Conservation (phyloP, 2,113 vertebrate genomes). For the Bubo blakistoni region DNA sequence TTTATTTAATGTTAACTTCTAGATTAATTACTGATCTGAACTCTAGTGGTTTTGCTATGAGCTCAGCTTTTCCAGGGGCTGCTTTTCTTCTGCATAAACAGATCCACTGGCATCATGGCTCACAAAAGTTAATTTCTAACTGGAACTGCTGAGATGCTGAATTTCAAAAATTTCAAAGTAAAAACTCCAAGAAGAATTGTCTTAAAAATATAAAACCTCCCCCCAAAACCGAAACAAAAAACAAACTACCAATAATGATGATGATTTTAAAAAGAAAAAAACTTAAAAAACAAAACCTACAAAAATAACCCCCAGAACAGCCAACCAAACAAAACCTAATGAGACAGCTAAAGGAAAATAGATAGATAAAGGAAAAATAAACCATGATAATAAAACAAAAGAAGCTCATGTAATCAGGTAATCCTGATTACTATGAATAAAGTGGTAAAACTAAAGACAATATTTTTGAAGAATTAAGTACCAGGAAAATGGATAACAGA, state of each 20-base stretch:
- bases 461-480: background rate
- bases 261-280: background rate
- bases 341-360: background rate
- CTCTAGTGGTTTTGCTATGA: background rate
- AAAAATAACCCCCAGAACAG: background rate
- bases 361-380: background rate
- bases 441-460: background rate
- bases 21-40: background rate
- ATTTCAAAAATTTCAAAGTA: background rate
- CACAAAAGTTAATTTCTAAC: background rate
- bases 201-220: background rate
- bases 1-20: background rate
- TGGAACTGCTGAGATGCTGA: background rate
- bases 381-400: rapidly evolving
- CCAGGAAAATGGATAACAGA: background rate
- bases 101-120: background rate
- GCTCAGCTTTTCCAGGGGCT: background rate
- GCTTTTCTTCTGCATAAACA: background rate
- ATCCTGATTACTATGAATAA: background rate
- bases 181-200: background rate
- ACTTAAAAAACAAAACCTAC: background rate
- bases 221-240: background rate
- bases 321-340: background rate
- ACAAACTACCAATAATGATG: background rate
- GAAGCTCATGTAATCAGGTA: background rate